Conservation (phyloP, 1,140 invertebrate genomes). For the Magallana angulata region DNA sequence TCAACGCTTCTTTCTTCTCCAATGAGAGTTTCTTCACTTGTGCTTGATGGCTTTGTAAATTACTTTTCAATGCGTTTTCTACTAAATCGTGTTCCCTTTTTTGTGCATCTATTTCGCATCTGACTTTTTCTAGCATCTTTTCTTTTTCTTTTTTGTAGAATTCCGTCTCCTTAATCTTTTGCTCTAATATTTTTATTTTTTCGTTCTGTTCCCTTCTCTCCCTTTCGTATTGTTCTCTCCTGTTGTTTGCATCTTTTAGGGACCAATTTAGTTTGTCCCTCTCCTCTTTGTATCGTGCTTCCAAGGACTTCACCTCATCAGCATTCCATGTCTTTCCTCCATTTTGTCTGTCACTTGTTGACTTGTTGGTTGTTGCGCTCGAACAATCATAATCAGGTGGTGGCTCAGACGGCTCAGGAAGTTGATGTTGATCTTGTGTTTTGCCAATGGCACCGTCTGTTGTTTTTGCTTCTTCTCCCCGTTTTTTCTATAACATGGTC, state of each 20-base stretch:
- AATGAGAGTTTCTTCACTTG: conserved; percentile 1
- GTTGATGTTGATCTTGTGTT: no score
- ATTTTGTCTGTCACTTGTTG: background rate
- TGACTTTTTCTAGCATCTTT: background rate
- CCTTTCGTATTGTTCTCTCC: no score
- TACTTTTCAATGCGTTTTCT: background rate
- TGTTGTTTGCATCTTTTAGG: no score
- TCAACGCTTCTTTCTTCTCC: background rate
- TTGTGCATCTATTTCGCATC: background rate
- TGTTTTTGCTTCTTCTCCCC: no score
- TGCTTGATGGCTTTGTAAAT: background rate
- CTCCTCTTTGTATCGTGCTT: no score
- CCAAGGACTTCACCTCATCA: background rate
- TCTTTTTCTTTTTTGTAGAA: background rate
- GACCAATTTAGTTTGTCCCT: no score
- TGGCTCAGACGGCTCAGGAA: no score
- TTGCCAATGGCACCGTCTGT: no score
- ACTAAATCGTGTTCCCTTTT: background rate
- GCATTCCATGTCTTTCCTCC: background rate
- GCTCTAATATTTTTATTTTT: background rate
- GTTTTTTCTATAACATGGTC: no score
- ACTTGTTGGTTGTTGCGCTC: no score
- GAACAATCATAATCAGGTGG: no score
- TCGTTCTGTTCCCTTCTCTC: no score
- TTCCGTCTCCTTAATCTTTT: background rate